Evolutionary conservation across 2,797 vertebrate species (phyloP).

Genomic region (Schizopygopsis pylzovi): DNA sequence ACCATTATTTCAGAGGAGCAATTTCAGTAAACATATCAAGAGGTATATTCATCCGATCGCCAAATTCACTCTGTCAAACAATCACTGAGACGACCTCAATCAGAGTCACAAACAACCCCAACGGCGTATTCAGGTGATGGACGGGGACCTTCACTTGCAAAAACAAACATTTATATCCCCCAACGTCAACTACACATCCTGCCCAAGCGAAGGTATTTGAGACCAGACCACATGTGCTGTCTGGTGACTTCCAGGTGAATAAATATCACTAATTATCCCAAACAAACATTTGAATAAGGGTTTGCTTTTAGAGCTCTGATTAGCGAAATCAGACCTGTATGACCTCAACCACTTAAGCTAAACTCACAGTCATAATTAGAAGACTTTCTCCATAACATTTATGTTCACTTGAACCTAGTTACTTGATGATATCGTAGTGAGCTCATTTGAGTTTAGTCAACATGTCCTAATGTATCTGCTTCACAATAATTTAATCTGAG

Average conservation of each 20-base stretch:
- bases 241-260: constrained; percentile 73
- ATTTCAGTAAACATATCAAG: constrained; percentile 55
- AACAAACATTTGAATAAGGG: constrained; percentile 72
- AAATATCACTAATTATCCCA: constrained; percentile 76
- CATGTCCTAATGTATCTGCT: constrained; percentile 48
- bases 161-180: constrained; percentile 68
- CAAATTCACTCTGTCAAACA: constrained; percentile 49
- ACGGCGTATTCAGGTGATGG: constrained; percentile 42
- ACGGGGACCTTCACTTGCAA: constrained; percentile 57
- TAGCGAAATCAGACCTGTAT: constrained; percentile 60
- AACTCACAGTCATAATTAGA: constrained; percentile 64
- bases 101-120: constrained; percentile 44
- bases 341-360: constrained; percentile 45
- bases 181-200: constrained; percentile 68
- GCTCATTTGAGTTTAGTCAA: constrained; percentile 50
- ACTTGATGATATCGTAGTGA: constrained; percentile 29
- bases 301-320: constrained; percentile 67
- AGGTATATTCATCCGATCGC: constrained; percentile 45
- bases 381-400: constrained; percentile 71
- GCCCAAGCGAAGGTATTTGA: constrained; percentile 53
- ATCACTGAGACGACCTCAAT: constrained; percentile 48
- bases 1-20: neutral
- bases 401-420: constrained; percentile 53
- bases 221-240: constrained; percentile 59
- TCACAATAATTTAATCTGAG: constrained; percentile 20